phyloP scores from a whole-genome alignment of 1,140 invertebrate species.

The Scylla paramamosain region DNA sequence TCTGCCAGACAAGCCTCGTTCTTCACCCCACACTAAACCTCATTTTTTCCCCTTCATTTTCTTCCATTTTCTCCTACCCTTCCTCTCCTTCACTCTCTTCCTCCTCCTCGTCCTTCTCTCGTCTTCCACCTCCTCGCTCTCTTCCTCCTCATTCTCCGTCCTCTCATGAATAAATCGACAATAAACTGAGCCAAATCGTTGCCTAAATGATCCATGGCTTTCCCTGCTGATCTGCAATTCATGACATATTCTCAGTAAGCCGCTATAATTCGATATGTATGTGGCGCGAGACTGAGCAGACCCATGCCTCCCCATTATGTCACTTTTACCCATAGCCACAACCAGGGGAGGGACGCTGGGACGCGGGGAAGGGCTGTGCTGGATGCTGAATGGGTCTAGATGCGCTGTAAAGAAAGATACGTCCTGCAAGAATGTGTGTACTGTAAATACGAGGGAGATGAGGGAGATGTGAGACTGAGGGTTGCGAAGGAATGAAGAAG shows the following conservation, averaged over 20 bases:
- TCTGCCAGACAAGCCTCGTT: not conserved
- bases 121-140: not conserved
- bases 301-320: slow-evolving; percentile 36
- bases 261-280: slow-evolving; percentile 68
- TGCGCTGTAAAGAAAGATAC: not conserved
- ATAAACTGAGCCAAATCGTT: slow-evolving; percentile 68
- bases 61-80: not conserved
- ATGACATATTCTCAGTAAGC: slow-evolving; percentile 71
- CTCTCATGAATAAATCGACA: slow-evolving; percentile 72
- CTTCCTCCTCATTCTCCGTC: not conserved
- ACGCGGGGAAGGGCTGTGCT: not conserved
- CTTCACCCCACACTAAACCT: not conserved
- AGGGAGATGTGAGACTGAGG: not conserved
- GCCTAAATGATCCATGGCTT: slow-evolving; percentile 74
- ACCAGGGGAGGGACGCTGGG: not conserved
- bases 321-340: slow-evolving; percentile 23
- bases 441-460: not conserved
- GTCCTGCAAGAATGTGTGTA: not conserved
- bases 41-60: slow-evolving; percentile 6
- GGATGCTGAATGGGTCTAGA: not conserved
- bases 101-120: not conserved
- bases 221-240: slow-evolving; percentile 71
- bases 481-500: not conserved
- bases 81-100: not conserved
- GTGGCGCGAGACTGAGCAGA: slow-evolving; percentile 36